Evolutionary conservation across 2,797 vertebrate species (phyloP).

Genomic region (Tachyglossus aculeatus): DNA sequence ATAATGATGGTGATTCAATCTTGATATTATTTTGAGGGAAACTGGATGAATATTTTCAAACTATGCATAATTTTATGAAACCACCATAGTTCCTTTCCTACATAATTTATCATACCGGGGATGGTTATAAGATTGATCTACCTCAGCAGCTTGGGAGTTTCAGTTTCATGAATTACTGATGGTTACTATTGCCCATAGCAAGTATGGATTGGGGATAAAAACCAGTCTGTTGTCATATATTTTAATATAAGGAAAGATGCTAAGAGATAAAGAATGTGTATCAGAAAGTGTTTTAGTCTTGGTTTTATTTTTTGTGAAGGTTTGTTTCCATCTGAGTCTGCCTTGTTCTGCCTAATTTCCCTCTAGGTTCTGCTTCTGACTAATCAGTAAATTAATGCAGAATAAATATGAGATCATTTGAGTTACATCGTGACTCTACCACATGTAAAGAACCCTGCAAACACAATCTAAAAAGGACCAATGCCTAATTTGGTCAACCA

Average conservation of each 20-base stretch:
- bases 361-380: not conserved
- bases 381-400: not conserved
- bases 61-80: not conserved
- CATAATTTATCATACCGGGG: not conserved
- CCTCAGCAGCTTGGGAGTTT: constrained; percentile 43
- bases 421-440: not conserved
- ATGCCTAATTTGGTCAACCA: no score
- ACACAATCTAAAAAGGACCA: not conserved
- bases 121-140: constrained; percentile 21
- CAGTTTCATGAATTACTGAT: not conserved
- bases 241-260: constrained; percentile 20
- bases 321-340: not conserved
- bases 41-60: not conserved
- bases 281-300: not conserved
- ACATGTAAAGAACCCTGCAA: not conserved
- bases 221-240: constrained; percentile 24
- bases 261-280: not conserved
- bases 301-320: not conserved
- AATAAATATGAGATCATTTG: constrained; percentile 1
- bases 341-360: not conserved
- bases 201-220: constrained; percentile 37
- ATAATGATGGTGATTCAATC: no score
- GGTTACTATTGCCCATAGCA: constrained; percentile 19
- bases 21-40: no score
- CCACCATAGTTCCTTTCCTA: not conserved